Evolutionary conservation across 1,140 invertebrate genomes (phyloP).

Genomic region (Trypoxylus dichotomus): DNA sequence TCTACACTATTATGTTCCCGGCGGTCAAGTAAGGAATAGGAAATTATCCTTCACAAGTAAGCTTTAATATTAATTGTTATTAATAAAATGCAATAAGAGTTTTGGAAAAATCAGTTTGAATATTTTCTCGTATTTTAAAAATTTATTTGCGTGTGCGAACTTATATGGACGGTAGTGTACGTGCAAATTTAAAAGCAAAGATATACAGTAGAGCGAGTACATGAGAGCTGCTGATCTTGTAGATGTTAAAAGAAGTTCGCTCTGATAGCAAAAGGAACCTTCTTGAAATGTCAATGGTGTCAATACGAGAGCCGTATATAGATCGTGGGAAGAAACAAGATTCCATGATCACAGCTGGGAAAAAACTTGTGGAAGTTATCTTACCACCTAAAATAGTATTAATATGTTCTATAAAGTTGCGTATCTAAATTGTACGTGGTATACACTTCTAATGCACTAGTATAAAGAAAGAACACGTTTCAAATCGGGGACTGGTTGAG

Average conservation of each 20-base stretch:
- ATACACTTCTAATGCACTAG: conserved; percentile 31
- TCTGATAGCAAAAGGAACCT: not conserved
- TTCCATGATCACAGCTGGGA: conserved; percentile 45
- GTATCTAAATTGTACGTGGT: conserved; percentile 38
- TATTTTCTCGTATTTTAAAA: too few relatives aligned
- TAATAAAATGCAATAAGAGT: too few relatives aligned
- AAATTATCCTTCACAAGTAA: too few relatives aligned
- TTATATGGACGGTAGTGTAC: too few relatives aligned
- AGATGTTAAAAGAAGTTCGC: not conserved
- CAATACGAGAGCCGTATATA: conserved; percentile 36
- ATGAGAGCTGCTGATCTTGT: not conserved
- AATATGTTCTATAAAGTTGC: conserved; percentile 37
- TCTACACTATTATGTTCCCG: too few relatives aligned
- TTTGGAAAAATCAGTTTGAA: too few relatives aligned
- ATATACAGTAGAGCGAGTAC: not conserved
- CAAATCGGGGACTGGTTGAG: not conserved
- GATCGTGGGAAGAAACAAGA: conserved; percentile 47
- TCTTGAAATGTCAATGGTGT: conserved; percentile 5
- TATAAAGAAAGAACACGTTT: conserved; percentile 10
- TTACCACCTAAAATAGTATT: conserved; percentile 41
- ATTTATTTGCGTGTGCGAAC: too few relatives aligned
- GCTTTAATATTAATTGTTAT: too few relatives aligned
- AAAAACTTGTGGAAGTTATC: conserved; percentile 44
- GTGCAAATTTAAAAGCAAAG: not conserved
- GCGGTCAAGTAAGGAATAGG: too few relatives aligned